Evolutionary conservation across 2,797 vertebrate genomes (phyloP), one percentile per base, ranked within the genome.

Genomic region (Graptemys geographica): DNA sequence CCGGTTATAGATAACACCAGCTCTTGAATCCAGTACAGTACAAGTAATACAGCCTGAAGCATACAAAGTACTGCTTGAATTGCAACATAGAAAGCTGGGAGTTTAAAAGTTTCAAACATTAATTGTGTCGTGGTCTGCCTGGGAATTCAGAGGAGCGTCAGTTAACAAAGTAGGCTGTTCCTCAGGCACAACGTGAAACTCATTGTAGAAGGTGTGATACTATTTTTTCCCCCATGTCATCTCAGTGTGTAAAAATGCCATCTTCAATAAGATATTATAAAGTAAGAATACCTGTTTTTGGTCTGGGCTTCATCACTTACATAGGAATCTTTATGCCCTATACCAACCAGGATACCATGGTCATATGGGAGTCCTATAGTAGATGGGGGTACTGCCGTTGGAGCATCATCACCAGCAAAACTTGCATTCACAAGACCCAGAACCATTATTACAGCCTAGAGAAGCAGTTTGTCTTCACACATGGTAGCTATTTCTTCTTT

Each of bases 381-480:
- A 95, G 98, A 98, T 81, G 98, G 98, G 95, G 98, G 98, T 76
- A 98, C 98, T 31, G 57, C 1, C 85, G 98, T 97, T 41, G 98
- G 98, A 92, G 98, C 98, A 25, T 98, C 98, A 27, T 98, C 97
- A 94, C 98, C 98, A 23, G 98, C 98, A 59, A 98, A 98, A 57
- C 98, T 98, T 72, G 98, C 98, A 95, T 98, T 98, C 84, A 98
- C 98, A 86, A 98, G 98, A 89, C 98, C 0, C 98, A 1, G 98
- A 98, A 79, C 98, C 98, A 0, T 98, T 99, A 88, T 99, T 98
- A 72, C 98, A 99, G 96, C 98, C 98, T 88, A 98, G 96, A 90
- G 98, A 98, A 44, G 98, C 98, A 96, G 96, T 98, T 95, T 98
- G 11, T 98, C 98, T 84, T 98, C 98, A 96, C 98, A 98, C 97